A percentile compares a stretch with the other conserved stretches of the same genome.
These are phyloP conservation scores for Lethenteron reissneri DNA, from an alignment of 2,113 vertebrate genomes.

Conservation along the genomic window DNA sequence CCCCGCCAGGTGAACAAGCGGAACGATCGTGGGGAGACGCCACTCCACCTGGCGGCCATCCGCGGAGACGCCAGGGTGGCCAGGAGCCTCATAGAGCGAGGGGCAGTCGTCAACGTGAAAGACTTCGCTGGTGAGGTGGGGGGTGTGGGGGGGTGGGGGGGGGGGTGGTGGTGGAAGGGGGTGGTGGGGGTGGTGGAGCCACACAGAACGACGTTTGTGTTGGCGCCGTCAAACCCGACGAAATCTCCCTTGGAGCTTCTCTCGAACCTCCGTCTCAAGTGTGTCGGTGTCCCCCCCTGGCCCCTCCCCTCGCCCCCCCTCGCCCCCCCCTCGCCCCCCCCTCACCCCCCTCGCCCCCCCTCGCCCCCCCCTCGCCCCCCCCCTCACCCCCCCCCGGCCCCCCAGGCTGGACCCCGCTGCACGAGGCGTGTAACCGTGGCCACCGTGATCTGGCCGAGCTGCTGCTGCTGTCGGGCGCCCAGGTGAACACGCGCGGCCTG, in stretches of 20 bases:
- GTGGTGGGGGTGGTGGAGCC: neutral
- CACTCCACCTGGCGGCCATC: conserved; percentile 92
- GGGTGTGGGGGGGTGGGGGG: neutral
- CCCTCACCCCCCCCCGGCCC: neutral
- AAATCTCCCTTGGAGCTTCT: too few relatives aligned
- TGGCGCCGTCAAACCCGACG: too few relatives aligned
- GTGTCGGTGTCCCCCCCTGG: too few relatives aligned
- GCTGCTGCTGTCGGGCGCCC: conserved; percentile 73
- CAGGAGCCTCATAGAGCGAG: conserved; percentile 78
- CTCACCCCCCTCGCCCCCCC: too few relatives aligned
- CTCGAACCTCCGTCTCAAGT: too few relatives aligned
- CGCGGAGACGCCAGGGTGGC: conserved; percentile 84
- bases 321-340: neutral
- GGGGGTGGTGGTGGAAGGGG: neutral
- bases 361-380: too few relatives aligned
- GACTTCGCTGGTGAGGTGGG: conserved; percentile 70
- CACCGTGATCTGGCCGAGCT: conserved; percentile 92
- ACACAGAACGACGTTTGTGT: too few relatives aligned
- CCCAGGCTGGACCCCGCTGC: conserved; percentile 83
- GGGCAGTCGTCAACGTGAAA: conserved; percentile 92
- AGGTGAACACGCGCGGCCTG: conserved; percentile 89
- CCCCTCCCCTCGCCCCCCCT: too few relatives aligned
- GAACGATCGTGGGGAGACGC: conserved; percentile 86
- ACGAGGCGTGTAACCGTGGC: conserved; percentile 91
- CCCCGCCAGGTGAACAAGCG: conserved; percentile 64